These are phyloP conservation scores for Agrotis exclamationis DNA, from an alignment of 2,888 invertebrate species.

Conservation along the genomic window DNA sequence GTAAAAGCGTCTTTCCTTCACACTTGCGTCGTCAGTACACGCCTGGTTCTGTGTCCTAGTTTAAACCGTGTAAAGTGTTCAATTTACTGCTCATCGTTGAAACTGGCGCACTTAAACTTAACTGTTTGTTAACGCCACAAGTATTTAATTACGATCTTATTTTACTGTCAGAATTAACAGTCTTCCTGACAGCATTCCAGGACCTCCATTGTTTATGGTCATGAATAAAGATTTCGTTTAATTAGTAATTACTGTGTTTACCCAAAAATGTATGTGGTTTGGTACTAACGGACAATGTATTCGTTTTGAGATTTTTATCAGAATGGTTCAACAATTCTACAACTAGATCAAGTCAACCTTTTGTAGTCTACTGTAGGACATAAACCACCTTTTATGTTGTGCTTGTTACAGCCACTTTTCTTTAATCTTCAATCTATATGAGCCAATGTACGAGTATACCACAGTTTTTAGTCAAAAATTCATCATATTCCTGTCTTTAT, in stretches of 20 bases:
- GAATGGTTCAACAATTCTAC: too few relatives aligned
- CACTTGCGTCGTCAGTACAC: constrained; percentile 10
- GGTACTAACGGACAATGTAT: too few relatives aligned
- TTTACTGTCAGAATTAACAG: constrained; percentile 16
- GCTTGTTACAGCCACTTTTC: too few relatives aligned
- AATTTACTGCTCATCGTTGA: constrained; percentile 54
- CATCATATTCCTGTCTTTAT: too few relatives aligned
- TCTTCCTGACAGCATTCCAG: background rate
- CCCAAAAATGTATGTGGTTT: too few relatives aligned
- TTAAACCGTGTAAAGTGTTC: constrained; percentile 54
- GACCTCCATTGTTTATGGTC: background rate
- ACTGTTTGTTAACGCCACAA: constrained; percentile 43
- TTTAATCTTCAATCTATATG: too few relatives aligned
- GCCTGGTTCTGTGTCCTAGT: constrained; percentile 29
- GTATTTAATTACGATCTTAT: constrained; percentile 35
- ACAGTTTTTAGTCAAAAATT: too few relatives aligned
- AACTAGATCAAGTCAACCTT: too few relatives aligned
- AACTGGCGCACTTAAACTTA: constrained; percentile 48
- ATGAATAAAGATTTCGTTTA: background rate
- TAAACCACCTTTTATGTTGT: too few relatives aligned
- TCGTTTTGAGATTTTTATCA: too few relatives aligned
- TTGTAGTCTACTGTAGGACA: too few relatives aligned
- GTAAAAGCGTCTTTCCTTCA: background rate
- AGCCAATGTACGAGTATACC: too few relatives aligned
- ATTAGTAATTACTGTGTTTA: background rate